These are phyloP conservation scores for Aphrocallistes beatrix DNA, from an alignment of 37 sponge, comb jelly and placozoan species.

Conservation along the genomic window DNA sequence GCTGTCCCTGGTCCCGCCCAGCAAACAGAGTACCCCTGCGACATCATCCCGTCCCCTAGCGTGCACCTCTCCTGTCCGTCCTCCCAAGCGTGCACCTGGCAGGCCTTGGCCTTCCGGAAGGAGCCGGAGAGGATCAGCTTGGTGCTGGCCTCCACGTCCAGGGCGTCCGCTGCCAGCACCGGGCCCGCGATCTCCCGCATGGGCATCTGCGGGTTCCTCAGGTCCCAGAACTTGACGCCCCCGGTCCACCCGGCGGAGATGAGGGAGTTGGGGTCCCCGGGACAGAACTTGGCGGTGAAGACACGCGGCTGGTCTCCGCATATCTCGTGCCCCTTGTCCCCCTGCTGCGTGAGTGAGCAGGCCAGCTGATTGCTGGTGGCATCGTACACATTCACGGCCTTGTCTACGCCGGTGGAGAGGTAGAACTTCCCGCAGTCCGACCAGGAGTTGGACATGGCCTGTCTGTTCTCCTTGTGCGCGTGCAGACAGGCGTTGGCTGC, in stretches of 20 bases:
- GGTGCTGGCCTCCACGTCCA: not conserved
- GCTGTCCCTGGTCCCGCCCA: not conserved
- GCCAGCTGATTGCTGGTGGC: not conserved
- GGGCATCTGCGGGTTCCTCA: not conserved
- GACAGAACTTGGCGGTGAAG: not conserved
- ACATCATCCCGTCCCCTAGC: constrained; percentile 10
- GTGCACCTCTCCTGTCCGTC: not conserved
- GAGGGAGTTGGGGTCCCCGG: not conserved
- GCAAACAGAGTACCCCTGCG: constrained; percentile 12
- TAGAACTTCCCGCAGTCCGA: not conserved
- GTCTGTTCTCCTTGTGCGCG: not conserved
- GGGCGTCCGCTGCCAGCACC: not conserved
- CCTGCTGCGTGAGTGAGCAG: not conserved
- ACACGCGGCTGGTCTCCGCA: not conserved
- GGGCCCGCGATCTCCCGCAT: not conserved
- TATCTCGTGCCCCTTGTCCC: not conserved
- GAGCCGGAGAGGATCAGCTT: not conserved
- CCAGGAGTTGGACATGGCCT: not conserved
- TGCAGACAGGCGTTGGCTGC: not conserved
- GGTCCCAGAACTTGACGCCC: constrained; percentile 8
- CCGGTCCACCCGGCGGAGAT: not conserved
- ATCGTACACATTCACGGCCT: not conserved
- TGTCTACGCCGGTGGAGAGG: not conserved
- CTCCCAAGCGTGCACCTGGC: constrained; percentile 11
- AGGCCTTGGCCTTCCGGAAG: not conserved